Base-by-base conservation (phyloP, 2,113 vertebrate species). In the Nibea coibor region DNA sequence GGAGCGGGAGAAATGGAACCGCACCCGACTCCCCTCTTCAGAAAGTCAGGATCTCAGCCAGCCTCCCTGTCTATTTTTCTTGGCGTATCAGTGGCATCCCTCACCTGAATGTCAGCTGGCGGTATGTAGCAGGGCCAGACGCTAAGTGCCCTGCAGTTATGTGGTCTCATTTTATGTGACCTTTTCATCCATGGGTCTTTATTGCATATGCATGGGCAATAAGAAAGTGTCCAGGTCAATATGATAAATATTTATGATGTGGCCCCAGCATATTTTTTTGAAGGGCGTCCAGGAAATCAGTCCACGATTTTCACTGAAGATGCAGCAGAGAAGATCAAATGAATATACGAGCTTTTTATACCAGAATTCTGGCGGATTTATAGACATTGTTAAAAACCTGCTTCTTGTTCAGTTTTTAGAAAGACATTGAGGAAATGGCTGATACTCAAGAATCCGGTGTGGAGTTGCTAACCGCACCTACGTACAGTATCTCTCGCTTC, bases 141-240 rank as follows among this genome's bases (percentile, higher is more conserved):
- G 68, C 64, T 67, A 80, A 87, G 73, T 74, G 80, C 57, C 86
- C 81, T 67, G 82, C 82, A 78, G 80, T 86, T 77, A 82, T 68
- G 71, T 59, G 77, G 76, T 75, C 75, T 87, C 72, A 67, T 88
- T 70, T 78, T 70, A 39, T 0, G 56, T 48, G 84, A 89, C 90
- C 90, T 88, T 89, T 84, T 75, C 72, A 68, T 83, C 59, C 66
- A 24, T 51, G 66, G 75, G 74, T 72, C 81, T 87, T 78, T 67
- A 78, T 72, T 91, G 84, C 86, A 88, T 92, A 88, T 87, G 83
- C 83, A 92, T 85, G 67, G 74, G 43, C 48, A 87, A 83, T 89
- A 86, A 56, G 63, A 83, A 72, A 81, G 78, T 69, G 78, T 84
- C 80, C 81, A 58, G 85, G 83, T 84, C 86, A 82, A 56, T 12